Evolutionary conservation across 1,140 invertebrate genomes (phyloP).

Genomic region (Potamilus streckersoni): DNA sequence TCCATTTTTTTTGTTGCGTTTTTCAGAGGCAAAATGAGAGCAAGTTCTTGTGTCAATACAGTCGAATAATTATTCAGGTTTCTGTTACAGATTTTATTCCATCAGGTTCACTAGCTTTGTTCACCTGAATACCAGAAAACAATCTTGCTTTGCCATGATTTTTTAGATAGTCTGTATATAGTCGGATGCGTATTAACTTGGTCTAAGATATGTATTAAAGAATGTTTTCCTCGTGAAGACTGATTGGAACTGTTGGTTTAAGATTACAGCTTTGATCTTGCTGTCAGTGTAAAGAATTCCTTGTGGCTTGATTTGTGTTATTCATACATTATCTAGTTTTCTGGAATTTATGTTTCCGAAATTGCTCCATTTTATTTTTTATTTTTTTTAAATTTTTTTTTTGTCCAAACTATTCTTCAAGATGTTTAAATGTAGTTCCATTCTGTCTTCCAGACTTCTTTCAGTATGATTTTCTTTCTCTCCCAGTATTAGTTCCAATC

Average conservation of each 20-base stretch:
- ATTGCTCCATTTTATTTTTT: too few species aligned
- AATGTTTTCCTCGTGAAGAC: conserved; percentile 2
- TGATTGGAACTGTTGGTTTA: conserved; percentile 9
- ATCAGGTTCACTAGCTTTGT: conserved; percentile 9
- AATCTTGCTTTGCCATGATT: conserved; percentile 1
- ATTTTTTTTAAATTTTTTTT: too few species aligned
- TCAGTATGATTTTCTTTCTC: too few species aligned
- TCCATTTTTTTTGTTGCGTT: too few species aligned
- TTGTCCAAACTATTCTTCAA: too few species aligned
- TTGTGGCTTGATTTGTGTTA: conserved; percentile 8
- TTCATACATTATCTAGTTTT: conserved; percentile 10
- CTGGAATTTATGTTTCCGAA: background rate
- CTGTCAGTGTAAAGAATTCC: conserved; percentile 5
- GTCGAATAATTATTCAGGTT: conserved; percentile 7
- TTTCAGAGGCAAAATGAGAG: background rate
- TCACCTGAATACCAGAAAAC: background rate
- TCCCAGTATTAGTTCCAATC: too few species aligned
- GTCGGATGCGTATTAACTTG: background rate
- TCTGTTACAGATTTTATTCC: background rate
- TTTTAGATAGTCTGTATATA: conserved; percentile 4
- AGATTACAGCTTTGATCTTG: conserved; percentile 16
- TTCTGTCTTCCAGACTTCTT: too few species aligned
- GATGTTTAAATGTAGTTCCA: too few species aligned
- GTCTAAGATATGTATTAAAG: background rate
- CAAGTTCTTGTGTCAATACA: background rate